Conservation (phyloP, 1,140 invertebrate species). For the Heliconius congener region DNA sequence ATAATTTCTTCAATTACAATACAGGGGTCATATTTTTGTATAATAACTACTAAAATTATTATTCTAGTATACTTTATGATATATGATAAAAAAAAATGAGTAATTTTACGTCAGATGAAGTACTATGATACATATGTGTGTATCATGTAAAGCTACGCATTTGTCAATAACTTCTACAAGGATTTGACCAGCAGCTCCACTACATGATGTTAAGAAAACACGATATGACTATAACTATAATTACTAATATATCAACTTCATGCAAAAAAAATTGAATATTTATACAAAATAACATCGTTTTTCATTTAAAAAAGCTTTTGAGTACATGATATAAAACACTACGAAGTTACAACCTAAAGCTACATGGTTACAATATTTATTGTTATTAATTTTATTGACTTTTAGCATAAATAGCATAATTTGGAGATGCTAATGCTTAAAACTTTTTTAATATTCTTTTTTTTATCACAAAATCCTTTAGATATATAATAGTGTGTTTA, state of each 20-base stretch:
- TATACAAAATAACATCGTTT: constrained; percentile 6
- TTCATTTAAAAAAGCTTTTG: neutral
- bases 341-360: constrained; percentile 4
- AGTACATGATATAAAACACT: neutral
- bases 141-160: neutral
- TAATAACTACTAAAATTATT: neutral
- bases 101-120: neutral
- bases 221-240: neutral
- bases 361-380: neutral
- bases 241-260: constrained; percentile 3
- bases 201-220: neutral
- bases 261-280: constrained; percentile 10
- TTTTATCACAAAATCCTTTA: no score
- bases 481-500: no score
- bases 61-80: neutral
- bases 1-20: neutral
- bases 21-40: neutral
- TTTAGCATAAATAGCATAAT: neutral
- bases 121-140: neutral
- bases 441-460: neutral
- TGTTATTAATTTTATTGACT: constrained; percentile 8
- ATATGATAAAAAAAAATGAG: neutral
- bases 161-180: constrained; percentile 3
- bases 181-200: constrained; percentile 9
- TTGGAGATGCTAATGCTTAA: neutral